Evolutionary conservation across 1,140 invertebrate genomes (phyloP), one percentile per base, ranked within the genome.

Genomic region (Drosophila saltans): DNA sequence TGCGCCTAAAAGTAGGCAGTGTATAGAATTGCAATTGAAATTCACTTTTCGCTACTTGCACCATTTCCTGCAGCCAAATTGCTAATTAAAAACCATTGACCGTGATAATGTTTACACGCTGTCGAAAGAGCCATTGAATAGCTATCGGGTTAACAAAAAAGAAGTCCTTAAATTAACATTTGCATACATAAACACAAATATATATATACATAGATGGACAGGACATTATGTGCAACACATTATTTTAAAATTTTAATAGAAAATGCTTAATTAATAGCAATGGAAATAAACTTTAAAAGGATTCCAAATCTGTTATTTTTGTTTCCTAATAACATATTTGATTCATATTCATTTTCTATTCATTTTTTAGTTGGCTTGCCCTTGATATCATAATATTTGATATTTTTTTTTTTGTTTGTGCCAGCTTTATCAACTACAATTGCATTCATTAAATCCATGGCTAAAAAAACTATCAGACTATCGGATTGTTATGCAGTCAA

Each of bases 61-160:
- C 66, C 73, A 72, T 78, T 75, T 78, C 63, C 75, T 78, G 72
- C 77, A 77, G 69, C 69, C 58, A 80, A 80, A 77, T 76, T 59
- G 40, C 77, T 76, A 80, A 80, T 80, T 80, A 76, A 77, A 80
- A 80, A 64, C 70, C 77, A 71, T 80, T 80, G 74, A 80, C 74
- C 77, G 74, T 76, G 77, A 73, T 62, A 73, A 77, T 69, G 77
- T 73, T 64, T 77, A 76, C 69, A 65, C 58, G 24, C 62, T 68
- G 59, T 55, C 57, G 58, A 41, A 59, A 58, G 56, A 45, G 30
- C 39, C 16, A 43, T 2, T 7, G 24, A 63, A 39, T 30, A 10
- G 58, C 21, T 9, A 62, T 10, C 4, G 40, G 16, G 21, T 28
- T 62, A 45, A 16, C 7, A 45, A 33, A 39, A 6, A 69, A 48